phyloP scores from a whole-genome alignment of 2,113 vertebrate genomes.

The Pogona vitticeps region DNA sequence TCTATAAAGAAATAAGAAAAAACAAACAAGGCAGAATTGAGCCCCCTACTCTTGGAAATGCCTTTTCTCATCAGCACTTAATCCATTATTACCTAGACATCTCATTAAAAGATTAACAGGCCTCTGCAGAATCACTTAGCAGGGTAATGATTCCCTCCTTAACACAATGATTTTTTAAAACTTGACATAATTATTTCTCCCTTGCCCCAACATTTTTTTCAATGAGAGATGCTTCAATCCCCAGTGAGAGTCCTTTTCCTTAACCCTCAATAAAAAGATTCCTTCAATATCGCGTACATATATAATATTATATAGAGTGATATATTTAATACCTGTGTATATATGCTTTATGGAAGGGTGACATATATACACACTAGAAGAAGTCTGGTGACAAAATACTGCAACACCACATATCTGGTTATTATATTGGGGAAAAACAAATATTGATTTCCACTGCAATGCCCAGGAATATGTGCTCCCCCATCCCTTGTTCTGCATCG shows the following conservation, averaged over 20 bases:
- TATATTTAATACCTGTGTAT: constrained; percentile 87
- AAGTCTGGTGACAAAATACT: constrained; percentile 81
- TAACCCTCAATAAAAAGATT: constrained; percentile 74
- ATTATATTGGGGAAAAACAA: constrained; percentile 71
- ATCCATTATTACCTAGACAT: constrained; percentile 44
- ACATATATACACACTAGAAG: constrained; percentile 86
- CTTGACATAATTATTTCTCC: constrained; percentile 48
- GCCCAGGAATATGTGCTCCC: constrained; percentile 13
- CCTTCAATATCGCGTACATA: constrained; percentile 81
- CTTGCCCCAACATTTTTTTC: constrained; percentile 33
- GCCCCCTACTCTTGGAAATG: constrained; percentile 35
- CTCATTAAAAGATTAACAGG: constrained; percentile 30
- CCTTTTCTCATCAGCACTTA: constrained; percentile 15
- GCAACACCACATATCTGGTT: constrained; percentile 76
- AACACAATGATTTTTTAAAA: background rate
- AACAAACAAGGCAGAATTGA: constrained; percentile 2
- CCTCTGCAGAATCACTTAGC: constrained; percentile 13
- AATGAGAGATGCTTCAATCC: constrained; percentile 73
- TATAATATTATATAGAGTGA: constrained; percentile 84
- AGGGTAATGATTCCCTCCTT: background rate
- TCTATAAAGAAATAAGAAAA: constrained; percentile 1
- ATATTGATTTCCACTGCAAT: constrained; percentile 54
- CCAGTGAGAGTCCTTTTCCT: constrained; percentile 74
- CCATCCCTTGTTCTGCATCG: background rate
- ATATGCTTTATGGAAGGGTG: constrained; percentile 78